Conservation (phyloP, 2,797 vertebrate species). For the Notolabrus celidotus region DNA sequence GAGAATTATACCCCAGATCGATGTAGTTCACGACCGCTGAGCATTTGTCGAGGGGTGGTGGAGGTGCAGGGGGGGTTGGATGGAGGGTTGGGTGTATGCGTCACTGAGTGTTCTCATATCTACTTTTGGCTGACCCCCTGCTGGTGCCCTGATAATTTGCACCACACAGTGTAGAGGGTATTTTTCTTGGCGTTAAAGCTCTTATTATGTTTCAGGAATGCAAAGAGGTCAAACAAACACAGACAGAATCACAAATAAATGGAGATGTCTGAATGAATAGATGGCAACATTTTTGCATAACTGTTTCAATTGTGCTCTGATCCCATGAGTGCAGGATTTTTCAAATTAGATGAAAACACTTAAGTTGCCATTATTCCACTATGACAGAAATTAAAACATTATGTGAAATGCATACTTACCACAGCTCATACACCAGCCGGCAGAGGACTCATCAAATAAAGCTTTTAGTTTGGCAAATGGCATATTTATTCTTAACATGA, state of each 20-base stretch:
- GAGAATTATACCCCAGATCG: constrained; percentile 94
- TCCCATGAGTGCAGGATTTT: constrained; percentile 21
- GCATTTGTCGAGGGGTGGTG: constrained; percentile 83
- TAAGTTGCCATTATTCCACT: constrained; percentile 32
- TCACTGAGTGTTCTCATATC: constrained; percentile 76
- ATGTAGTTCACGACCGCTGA: constrained; percentile 91
- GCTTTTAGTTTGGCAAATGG: constrained; percentile 58
- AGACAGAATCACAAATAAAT: constrained; percentile 36
- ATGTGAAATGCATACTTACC: constrained; percentile 45
- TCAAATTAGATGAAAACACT: constrained; percentile 37
- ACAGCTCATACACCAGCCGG: constrained; percentile 36
- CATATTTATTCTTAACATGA: constrained; percentile 55
- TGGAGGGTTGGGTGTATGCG: constrained; percentile 50
- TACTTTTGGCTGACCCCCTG: constrained; percentile 69
- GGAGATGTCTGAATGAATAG: constrained; percentile 18
- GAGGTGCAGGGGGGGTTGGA: constrained; percentile 45
- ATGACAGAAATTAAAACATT: constrained; percentile 44
- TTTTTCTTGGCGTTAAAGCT: constrained; percentile 47
- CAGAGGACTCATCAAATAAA: constrained; percentile 34
- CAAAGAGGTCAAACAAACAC: constrained; percentile 22
- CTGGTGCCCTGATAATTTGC: constrained; percentile 84
- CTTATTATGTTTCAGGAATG: constrained; percentile 19
- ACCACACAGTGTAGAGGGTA: constrained; percentile 49
- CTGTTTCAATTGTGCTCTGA: constrained; percentile 24
- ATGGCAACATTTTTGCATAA: constrained; percentile 19